Percentiles rank a stretch among this genome's conserved stretches.
These are phyloP conservation scores for Schizothorax lantsangensis DNA, from an alignment of 2,797 vertebrate species.

Conservation along the genomic window DNA sequence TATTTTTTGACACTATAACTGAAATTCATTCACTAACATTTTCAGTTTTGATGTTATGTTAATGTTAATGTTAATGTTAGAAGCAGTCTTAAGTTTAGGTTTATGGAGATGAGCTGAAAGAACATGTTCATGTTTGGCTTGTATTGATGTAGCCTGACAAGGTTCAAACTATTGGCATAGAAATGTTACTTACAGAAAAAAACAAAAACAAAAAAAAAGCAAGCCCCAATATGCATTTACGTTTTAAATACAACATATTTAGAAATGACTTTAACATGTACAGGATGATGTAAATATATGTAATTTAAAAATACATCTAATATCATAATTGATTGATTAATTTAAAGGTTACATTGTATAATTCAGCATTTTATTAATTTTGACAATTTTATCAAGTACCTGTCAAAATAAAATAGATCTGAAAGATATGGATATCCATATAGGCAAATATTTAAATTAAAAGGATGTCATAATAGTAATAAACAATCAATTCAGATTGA, in stretches of 20 bases:
- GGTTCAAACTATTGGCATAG: not conserved
- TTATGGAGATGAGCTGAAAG: not conserved
- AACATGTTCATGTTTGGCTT: constrained; percentile 5
- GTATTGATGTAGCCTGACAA: not conserved
- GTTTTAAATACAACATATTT: not conserved
- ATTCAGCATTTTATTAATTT: not conserved
- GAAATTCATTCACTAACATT: not conserved
- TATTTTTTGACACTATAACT: not conserved
- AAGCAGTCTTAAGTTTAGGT: not conserved
- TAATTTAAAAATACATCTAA: not conserved
- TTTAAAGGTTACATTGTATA: not conserved
- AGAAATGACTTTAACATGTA: not conserved
- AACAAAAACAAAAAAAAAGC: not conserved
- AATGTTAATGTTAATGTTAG: no score
- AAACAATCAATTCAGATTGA: not conserved
- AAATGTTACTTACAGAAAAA: not conserved
- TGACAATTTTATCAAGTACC: not conserved
- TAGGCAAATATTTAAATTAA: not conserved
- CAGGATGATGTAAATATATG: not conserved
- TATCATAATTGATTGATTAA: not conserved
- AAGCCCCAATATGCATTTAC: not conserved
- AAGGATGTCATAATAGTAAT: not conserved
- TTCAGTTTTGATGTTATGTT: not conserved
- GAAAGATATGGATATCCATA: not conserved
- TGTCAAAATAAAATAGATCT: not conserved